Evolutionary conservation across 1,140 invertebrate genomes (phyloP).

Genomic region (Heliconius congener): DNA sequence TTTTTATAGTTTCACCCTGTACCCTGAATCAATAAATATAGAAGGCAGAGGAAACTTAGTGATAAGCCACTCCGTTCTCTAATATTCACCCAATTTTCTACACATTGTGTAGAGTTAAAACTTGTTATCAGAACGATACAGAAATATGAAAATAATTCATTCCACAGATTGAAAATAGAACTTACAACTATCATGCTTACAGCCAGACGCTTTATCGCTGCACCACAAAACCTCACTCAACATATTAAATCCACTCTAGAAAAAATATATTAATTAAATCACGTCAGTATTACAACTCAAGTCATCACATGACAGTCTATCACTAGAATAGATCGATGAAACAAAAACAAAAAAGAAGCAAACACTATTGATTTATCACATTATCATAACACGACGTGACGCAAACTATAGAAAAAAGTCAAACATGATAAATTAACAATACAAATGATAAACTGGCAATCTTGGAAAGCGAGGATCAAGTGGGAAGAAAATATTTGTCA

Average conservation of each 20-base stretch:
- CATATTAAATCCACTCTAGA: too few species aligned
- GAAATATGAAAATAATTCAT: background rate
- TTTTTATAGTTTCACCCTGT: too few species aligned
- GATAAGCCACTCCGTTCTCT: background rate
- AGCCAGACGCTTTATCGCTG: too few species aligned
- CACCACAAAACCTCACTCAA: too few species aligned
- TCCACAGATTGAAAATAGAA: background rate
- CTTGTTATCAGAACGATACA: too few species aligned
- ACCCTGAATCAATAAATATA: too few species aligned
- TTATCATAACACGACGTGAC: background rate
- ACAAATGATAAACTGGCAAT: constrained; percentile 26
- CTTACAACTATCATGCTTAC: too few species aligned
- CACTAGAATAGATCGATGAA: background rate
- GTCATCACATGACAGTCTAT: background rate
- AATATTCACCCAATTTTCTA: background rate
- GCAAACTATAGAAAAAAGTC: background rate
- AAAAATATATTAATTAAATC: too few species aligned
- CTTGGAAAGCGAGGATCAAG: background rate
- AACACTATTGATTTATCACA: background rate
- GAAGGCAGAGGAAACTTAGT: too few species aligned
- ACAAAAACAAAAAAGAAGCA: background rate
- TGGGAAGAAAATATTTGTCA: constrained; percentile 4
- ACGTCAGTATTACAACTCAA: background rate
- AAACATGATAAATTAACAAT: constrained; percentile 21
- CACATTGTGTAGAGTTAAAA: background rate